phyloP scores from a whole-genome alignment of 37 sponge, comb jelly and placozoan species.

The Aphrocallistes beatrix region DNA sequence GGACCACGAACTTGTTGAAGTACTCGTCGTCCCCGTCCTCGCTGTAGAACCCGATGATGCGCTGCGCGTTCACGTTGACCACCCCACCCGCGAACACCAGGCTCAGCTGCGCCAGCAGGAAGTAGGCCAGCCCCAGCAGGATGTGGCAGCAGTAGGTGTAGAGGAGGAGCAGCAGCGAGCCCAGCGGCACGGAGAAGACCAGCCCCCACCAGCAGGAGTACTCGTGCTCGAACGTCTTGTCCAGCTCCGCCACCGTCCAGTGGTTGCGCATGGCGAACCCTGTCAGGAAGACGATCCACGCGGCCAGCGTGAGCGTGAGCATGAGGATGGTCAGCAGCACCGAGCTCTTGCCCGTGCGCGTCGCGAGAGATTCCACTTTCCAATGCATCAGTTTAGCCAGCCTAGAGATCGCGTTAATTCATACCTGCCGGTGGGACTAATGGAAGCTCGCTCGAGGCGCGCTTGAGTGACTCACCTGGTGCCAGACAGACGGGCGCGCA shows the following conservation, averaged over 20 bases:
- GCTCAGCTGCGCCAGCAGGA: neutral
- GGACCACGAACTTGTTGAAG: constrained; percentile 5
- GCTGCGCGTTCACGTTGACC: neutral
- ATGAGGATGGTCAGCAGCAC: neutral
- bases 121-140: neutral
- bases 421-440: too few species aligned
- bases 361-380: neutral
- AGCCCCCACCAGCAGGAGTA: neutral
- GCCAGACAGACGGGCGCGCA: neutral
- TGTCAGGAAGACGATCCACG: constrained; percentile 13
- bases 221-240: neutral
- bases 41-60: neutral
- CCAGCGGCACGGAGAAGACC: neutral
- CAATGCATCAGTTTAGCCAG: neutral
- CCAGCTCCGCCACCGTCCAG: constrained; percentile 13
- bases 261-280: constrained; percentile 17
- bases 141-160: constrained; percentile 15
- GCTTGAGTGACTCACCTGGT: constrained; percentile 1
- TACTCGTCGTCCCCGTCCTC: neutral
- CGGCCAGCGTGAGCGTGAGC: neutral
- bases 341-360: neutral
- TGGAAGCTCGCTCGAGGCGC: too few species aligned
- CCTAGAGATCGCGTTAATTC: neutral
- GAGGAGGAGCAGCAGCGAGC: neutral
- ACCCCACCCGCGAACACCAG: constrained; percentile 11